A percentile compares a stretch with the other conserved stretches of the same genome.
Conservation (phyloP, 2,888 invertebrate genomes). For the Scaptomyza cyrtandrae region DNA sequence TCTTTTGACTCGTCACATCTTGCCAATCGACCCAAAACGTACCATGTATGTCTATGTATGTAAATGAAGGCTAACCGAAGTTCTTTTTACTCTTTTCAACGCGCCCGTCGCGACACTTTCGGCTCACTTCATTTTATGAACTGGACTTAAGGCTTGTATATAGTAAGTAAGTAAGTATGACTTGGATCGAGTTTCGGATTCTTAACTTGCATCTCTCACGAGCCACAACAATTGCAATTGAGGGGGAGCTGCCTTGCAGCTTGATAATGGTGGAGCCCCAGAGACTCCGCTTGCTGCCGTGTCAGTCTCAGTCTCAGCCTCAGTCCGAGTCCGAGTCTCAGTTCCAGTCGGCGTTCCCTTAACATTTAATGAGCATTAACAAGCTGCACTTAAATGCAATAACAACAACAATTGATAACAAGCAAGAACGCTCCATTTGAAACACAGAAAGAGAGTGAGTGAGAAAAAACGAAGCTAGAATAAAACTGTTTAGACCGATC, state of each 20-base stretch:
- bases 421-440: slow-evolving; percentile 68
- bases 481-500: slow-evolving; percentile 38
- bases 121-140: slow-evolving; percentile 73
- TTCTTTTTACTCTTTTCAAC: slow-evolving; percentile 42
- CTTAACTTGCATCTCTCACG: slow-evolving; percentile 19
- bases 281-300: slow-evolving; percentile 34
- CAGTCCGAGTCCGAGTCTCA: slow-evolving; percentile 10
- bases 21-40: slow-evolving; percentile 33
- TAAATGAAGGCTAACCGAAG: slow-evolving; percentile 35
- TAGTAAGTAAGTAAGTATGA: slow-evolving; percentile 11
- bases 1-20: slow-evolving; percentile 27
- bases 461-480: slow-evolving; percentile 16
- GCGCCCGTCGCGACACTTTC: slow-evolving; percentile 66
- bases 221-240: slow-evolving; percentile 43
- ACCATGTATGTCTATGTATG: slow-evolving; percentile 3
- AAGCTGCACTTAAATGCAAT: slow-evolving; percentile 81
- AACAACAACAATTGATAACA: slow-evolving; percentile 80
- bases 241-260: slow-evolving; percentile 43
- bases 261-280: slow-evolving; percentile 19
- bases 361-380: slow-evolving; percentile 81
- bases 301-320: slow-evolving; percentile 18
- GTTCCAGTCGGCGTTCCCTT: slow-evolving; percentile 62
- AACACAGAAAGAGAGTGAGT: slow-evolving; percentile 23
- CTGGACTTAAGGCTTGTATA: slow-evolving; percentile 45
- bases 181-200: slow-evolving; percentile 46